Conservation (phyloP, 1,140 invertebrate genomes). For the Diplogasteroides magnus region DNA sequence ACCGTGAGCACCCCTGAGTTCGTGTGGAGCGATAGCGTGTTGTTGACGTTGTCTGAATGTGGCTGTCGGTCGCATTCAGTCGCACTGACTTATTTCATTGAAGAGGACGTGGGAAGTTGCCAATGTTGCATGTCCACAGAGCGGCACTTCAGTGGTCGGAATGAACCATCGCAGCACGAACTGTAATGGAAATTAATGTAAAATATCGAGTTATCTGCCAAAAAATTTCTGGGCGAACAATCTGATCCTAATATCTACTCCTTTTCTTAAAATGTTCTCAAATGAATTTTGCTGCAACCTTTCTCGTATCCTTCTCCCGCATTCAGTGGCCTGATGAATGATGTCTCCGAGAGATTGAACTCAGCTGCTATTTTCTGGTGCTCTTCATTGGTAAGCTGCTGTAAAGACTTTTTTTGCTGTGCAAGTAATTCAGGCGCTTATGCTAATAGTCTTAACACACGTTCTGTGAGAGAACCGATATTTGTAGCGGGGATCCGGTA, state of each 20-base stretch:
- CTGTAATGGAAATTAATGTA: slow-evolving; percentile 3
- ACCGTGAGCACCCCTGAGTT: slow-evolving; percentile 37
- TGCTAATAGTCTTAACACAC: no score
- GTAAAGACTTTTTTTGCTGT: no score
- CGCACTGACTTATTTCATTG: slow-evolving; percentile 37
- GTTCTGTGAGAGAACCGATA: no score
- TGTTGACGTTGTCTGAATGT: no score
- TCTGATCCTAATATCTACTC: no score
- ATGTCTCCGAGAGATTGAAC: slow-evolving; percentile 66
- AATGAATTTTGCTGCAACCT: background rate
- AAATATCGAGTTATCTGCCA: no score
- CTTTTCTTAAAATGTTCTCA: no score
- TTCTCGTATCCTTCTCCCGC: slow-evolving; percentile 22
- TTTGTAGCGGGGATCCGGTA: no score
- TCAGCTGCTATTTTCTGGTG: slow-evolving; percentile 62
- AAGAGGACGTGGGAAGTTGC: slow-evolving; percentile 61
- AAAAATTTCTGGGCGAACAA: no score
- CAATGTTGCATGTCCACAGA: slow-evolving; percentile 67
- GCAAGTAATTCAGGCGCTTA: no score
- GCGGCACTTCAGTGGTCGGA: slow-evolving; percentile 61
- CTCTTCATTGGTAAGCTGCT: slow-evolving; percentile 56
- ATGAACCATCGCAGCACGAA: slow-evolving; percentile 66
- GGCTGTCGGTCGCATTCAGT: background rate
- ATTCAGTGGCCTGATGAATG: slow-evolving; percentile 57
- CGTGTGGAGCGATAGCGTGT: slow-evolving; percentile 37